phyloP scores from a whole-genome alignment of 1,140 invertebrate species.

The Orchestia grillus region DNA sequence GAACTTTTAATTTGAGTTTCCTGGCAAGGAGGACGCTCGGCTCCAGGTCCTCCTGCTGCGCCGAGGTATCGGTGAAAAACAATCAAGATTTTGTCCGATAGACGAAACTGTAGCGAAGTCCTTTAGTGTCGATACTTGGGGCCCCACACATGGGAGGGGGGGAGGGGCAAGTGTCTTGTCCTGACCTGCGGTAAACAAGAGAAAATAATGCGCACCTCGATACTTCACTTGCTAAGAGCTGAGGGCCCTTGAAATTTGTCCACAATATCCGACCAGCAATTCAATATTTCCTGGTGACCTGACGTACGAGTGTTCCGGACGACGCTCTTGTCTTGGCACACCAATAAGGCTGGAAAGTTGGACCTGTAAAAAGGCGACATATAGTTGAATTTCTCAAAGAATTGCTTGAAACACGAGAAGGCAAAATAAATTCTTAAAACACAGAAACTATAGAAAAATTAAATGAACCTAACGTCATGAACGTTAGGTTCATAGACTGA shows the following conservation, averaged over 20 bases:
- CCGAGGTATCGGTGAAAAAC: not conserved
- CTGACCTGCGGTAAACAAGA: not conserved
- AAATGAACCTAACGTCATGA: too few relatives aligned
- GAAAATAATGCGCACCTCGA: not conserved
- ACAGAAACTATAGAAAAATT: too few relatives aligned
- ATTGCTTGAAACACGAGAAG: too few relatives aligned
- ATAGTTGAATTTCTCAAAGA: too few relatives aligned
- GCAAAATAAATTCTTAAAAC: too few relatives aligned
- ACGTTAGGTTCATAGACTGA: not conserved
- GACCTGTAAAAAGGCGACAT: too few relatives aligned
- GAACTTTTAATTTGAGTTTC: not conserved
- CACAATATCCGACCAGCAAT: not conserved
- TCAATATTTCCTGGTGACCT: not conserved
- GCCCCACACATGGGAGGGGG: not conserved
- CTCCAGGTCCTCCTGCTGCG: not conserved
- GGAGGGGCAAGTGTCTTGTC: not conserved
- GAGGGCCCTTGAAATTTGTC: not conserved
- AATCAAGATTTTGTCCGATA: constrained; percentile 24
- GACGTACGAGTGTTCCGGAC: not conserved
- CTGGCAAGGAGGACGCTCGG: not conserved
- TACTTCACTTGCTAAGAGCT: not conserved
- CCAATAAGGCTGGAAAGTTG: too few relatives aligned
- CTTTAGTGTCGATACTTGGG: constrained; percentile 3
- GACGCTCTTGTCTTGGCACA: not conserved
- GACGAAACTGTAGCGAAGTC: not conserved